Conservation (phyloP, 2,888 invertebrate genomes). For the Thera britannica region DNA sequence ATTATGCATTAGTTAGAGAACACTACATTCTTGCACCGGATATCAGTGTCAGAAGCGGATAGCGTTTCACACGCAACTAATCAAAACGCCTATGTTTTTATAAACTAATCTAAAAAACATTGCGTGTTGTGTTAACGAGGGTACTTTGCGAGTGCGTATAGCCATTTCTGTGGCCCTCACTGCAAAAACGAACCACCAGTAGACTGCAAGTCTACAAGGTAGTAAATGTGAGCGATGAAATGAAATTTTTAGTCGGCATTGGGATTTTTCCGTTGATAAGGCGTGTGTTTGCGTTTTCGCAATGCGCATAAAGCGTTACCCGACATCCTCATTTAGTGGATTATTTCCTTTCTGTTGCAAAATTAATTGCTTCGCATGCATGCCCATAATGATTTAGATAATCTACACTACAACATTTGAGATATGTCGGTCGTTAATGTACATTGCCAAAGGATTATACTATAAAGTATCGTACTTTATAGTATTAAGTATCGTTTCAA, state of each 20-base stretch:
- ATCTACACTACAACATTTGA: slow-evolving; percentile 24
- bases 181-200: slow-evolving; percentile 18
- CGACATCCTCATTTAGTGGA: slow-evolving; percentile 50
- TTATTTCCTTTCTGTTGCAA: slow-evolving; percentile 60
- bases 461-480: background rate
- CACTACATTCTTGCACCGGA: slow-evolving; percentile 46
- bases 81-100: slow-evolving; percentile 51
- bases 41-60: slow-evolving; percentile 44
- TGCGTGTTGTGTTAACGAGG: slow-evolving; percentile 56
- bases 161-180: background rate
- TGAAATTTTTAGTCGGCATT: background rate
- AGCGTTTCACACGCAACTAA: slow-evolving; percentile 57
- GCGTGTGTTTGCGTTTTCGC: slow-evolving; percentile 15
- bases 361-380: slow-evolving; percentile 52
- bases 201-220: background rate
- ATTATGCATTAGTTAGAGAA: slow-evolving; percentile 41
- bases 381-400: slow-evolving; percentile 41
- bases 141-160: slow-evolving; percentile 51
- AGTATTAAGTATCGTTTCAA: too few relatives aligned
- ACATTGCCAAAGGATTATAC: slow-evolving; percentile 12
- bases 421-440: slow-evolving; percentile 28
- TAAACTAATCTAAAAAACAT: slow-evolving; percentile 38
- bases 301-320: slow-evolving; percentile 39
- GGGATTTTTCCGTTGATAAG: slow-evolving; percentile 6
- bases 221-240: background rate